Percentiles rank a stretch among this genome's conserved stretches.
These are phyloP conservation scores for Corvus hawaiiensis DNA, from an alignment of 2,113 vertebrate genomes.

Conservation along the genomic window DNA sequence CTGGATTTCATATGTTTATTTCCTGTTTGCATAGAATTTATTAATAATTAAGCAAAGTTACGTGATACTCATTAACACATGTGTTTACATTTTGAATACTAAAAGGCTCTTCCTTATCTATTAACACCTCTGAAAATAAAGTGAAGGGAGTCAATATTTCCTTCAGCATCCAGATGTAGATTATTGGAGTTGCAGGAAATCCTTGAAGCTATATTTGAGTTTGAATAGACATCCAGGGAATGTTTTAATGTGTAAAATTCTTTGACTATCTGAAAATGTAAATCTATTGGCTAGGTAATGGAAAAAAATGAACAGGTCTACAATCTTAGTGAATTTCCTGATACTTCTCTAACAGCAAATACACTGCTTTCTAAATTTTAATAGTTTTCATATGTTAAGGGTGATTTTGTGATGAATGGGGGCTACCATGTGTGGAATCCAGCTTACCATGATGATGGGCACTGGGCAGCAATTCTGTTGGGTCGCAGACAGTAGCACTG, in stretches of 20 bases:
- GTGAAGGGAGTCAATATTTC: background rate
- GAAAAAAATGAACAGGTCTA: background rate
- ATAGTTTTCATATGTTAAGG: background rate
- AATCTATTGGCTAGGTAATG: background rate
- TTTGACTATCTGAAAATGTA: background rate
- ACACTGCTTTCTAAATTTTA: background rate
- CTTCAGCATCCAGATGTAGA: background rate
- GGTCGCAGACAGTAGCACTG: rapidly evolving
- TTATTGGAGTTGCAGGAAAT: background rate
- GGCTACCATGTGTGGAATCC: background rate
- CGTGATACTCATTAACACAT: background rate
- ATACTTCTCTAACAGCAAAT: background rate
- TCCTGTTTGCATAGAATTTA: background rate
- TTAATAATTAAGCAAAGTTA: background rate
- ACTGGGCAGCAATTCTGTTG: background rate
- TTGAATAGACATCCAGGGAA: background rate
- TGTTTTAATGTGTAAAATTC: background rate
- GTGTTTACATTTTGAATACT: background rate
- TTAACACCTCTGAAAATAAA: background rate
- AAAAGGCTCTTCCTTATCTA: background rate
- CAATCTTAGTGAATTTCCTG: background rate
- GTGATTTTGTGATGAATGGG: background rate
- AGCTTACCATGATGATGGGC: background rate
- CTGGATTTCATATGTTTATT: background rate
- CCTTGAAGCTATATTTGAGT: background rate